Conservation (phyloP, 1,140 invertebrate species). For the Drosophila serrata region DNA sequence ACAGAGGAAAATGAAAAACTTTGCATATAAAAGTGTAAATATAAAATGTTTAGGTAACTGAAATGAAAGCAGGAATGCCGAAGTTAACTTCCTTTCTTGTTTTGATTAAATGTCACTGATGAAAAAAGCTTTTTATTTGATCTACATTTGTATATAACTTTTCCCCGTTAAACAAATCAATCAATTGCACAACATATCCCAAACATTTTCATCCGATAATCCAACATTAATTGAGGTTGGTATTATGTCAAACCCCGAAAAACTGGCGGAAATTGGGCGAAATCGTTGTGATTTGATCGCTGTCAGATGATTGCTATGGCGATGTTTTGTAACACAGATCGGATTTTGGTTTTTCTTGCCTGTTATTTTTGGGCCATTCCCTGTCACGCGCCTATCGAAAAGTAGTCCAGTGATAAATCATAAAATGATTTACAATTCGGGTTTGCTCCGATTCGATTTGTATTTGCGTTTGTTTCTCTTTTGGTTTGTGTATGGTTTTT, state of each 20-base stretch:
- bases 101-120: too few relatives aligned
- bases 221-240: slow-evolving; percentile 19
- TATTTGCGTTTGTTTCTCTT: slow-evolving; percentile 33
- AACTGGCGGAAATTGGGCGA: slow-evolving; percentile 16
- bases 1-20: too few relatives aligned
- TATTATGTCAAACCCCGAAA: slow-evolving; percentile 23
- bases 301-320: slow-evolving; percentile 33
- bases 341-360: not conserved
- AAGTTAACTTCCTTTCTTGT: too few relatives aligned
- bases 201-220: slow-evolving; percentile 29
- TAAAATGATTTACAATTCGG: slow-evolving; percentile 68
- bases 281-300: slow-evolving; percentile 40
- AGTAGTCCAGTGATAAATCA: slow-evolving; percentile 75
- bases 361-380: slow-evolving; percentile 27
- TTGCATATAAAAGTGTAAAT: too few relatives aligned
- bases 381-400: slow-evolving; percentile 70
- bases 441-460: slow-evolving; percentile 45
- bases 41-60: too few relatives aligned
- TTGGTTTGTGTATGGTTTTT: slow-evolving; percentile 13
- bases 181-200: slow-evolving; percentile 23
- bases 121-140: not conserved
- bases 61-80: too few relatives aligned
- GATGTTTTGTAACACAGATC: slow-evolving; percentile 45
- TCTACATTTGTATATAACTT: not conserved
- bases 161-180: slow-evolving; percentile 5